Percentiles rank a stretch among this genome's conserved stretches.
Evolutionary conservation across 2,888 invertebrate genomes (phyloP).

Genomic region (Altica lythri): DNA sequence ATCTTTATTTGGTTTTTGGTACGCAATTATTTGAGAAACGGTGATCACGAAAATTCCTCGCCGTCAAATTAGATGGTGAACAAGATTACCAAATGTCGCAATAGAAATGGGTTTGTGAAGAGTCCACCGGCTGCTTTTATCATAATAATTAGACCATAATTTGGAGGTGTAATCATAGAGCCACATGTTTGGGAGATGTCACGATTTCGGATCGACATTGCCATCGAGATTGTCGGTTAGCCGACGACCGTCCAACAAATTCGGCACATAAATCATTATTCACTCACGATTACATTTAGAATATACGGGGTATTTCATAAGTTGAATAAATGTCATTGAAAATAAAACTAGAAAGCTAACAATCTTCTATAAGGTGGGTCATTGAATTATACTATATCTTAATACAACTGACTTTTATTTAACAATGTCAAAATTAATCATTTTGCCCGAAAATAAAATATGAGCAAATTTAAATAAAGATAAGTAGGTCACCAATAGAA

Average conservation of each 20-base stretch:
- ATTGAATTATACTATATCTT: no score
- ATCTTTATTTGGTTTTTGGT: slow-evolving; percentile 28
- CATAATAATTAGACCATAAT: slow-evolving; percentile 32
- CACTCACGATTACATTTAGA: not conserved
- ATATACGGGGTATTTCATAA: slow-evolving; percentile 7
- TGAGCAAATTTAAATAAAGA: no score
- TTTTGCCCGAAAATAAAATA: no score
- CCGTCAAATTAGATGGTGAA: slow-evolving; percentile 31
- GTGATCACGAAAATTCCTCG: slow-evolving; percentile 28
- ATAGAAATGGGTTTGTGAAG: slow-evolving; percentile 31
- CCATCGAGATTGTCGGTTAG: slow-evolving; percentile 21
- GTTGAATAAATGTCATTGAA: no score
- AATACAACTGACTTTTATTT: no score
- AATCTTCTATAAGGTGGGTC: no score
- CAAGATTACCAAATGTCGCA: slow-evolving; percentile 34
- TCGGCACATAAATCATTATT: slow-evolving; percentile 22
- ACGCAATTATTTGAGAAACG: slow-evolving; percentile 31
- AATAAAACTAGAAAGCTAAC: no score
- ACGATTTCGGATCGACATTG: slow-evolving; percentile 31
- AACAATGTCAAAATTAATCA: no score
- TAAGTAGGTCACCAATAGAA: no score
- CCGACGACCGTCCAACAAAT: slow-evolving; percentile 19
- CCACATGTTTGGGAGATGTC: slow-evolving; percentile 31
- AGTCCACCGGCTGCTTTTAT: slow-evolving; percentile 28
- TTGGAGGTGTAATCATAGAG: slow-evolving; percentile 33